Percentiles rank a stretch among this genome's conserved stretches.
These are phyloP conservation scores for Machaerirhynchus nigripectus DNA, from an alignment of 2,113 vertebrate species.

Conservation along the genomic window DNA sequence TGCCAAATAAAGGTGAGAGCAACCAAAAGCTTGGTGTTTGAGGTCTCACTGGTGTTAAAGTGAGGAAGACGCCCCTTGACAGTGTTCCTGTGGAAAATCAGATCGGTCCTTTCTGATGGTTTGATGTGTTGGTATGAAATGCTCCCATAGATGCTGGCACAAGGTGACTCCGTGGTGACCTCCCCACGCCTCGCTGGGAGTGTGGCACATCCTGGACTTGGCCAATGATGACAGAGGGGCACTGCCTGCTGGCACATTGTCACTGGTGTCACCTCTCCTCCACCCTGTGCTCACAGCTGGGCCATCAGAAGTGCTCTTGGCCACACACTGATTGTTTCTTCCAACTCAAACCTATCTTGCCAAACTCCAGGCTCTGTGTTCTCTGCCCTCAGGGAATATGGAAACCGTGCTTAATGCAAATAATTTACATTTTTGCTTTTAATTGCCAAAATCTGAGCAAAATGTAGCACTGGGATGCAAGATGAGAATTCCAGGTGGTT, in stretches of 20 bases:
- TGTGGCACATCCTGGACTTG: neutral
- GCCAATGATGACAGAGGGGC: accelerated
- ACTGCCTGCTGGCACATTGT: neutral
- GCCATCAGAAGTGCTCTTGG: neutral
- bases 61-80: neutral
- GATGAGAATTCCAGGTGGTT: neutral
- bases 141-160: neutral
- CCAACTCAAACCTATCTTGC: neutral
- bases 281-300: neutral
- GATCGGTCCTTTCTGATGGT: neutral
- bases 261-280: neutral
- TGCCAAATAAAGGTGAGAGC: neutral
- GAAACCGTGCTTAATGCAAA: neutral
- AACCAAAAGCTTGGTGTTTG: neutral
- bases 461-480: neutral
- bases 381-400: neutral
- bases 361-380: neutral
- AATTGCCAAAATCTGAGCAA: neutral
- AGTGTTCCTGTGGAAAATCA: neutral
- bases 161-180: neutral
- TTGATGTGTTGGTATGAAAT: neutral
- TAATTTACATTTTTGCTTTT: neutral
- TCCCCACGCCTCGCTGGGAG: accelerated
- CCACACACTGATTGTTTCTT: accelerated
- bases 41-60: neutral